These are phyloP conservation scores for Antechinus flavipes DNA, from an alignment of 2,113 vertebrate species.

Conservation along the genomic window DNA sequence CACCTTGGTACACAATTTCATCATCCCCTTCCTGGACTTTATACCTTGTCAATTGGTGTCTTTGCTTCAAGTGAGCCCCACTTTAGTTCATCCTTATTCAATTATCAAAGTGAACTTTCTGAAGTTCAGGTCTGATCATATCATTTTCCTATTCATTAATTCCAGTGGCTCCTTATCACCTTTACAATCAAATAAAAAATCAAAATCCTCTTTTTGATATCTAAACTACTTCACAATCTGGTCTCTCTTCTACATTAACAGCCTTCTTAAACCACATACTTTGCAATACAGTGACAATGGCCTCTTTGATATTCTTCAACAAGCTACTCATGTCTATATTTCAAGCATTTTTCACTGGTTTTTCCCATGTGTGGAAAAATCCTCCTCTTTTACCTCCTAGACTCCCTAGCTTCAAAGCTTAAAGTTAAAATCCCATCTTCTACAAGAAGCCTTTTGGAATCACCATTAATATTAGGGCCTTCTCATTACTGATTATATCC, in stretches of 20 bases:
- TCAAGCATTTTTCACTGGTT: background rate
- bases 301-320: background rate
- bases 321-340: background rate
- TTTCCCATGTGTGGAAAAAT: background rate
- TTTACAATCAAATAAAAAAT: background rate
- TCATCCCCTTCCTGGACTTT: background rate
- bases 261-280: background rate
- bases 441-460: background rate
- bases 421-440: background rate
- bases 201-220: background rate
- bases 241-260: background rate
- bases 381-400: background rate
- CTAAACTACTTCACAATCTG: background rate
- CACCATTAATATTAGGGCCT: background rate
- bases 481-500: background rate
- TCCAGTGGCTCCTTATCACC: background rate
- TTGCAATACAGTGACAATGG: background rate
- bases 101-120: background rate
- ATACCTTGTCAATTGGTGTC: background rate
- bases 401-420: background rate
- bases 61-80: background rate
- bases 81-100: background rate
- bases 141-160: background rate
- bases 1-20: background rate
- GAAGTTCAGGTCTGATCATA: background rate